A percentile compares a stretch with the other conserved stretches of the same genome.
Evolutionary conservation across 1,140 invertebrate species (phyloP).

Genomic region (Drosophila tristis): DNA sequence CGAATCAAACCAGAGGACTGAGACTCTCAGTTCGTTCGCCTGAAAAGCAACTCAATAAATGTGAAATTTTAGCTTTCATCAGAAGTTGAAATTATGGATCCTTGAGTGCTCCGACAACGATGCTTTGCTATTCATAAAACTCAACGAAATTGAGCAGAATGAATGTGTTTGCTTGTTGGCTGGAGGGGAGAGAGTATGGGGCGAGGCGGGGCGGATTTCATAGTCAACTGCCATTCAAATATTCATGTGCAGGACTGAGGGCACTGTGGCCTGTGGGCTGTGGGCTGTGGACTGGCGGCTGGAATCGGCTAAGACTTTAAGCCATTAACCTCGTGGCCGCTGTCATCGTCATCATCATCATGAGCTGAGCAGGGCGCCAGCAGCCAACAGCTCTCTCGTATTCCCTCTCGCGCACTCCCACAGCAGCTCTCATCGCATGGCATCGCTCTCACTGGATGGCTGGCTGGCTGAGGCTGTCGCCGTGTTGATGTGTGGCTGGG

Average conservation of each 20-base stretch:
- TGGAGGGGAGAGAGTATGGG: too few species aligned
- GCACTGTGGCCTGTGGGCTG: too few species aligned
- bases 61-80: slow-evolving; percentile 37
- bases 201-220: slow-evolving; percentile 38
- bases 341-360: slow-evolving; percentile 55
- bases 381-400: slow-evolving; percentile 8
- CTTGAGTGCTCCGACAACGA: slow-evolving; percentile 31
- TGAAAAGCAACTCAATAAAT: slow-evolving; percentile 42
- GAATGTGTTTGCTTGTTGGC: too few species aligned
- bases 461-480: slow-evolving; percentile 1
- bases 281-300: neutral
- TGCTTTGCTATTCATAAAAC: slow-evolving; percentile 34
- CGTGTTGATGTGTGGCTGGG: slow-evolving; percentile 60
- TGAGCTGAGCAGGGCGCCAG: slow-evolving; percentile 14
- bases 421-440: neutral
- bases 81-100: slow-evolving; percentile 34
- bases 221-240: slow-evolving; percentile 63
- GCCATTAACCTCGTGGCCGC: slow-evolving; percentile 65
- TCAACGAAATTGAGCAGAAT: slow-evolving; percentile 25
- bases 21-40: slow-evolving; percentile 21
- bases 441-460: slow-evolving; percentile 2
- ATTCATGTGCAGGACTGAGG: slow-evolving; percentile 43
- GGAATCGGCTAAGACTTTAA: slow-evolving; percentile 59
- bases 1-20: slow-evolving; percentile 23
- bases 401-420: slow-evolving; percentile 2